phyloP scores from a whole-genome alignment of 2,888 invertebrate genomes.

The Eilema griseolum region DNA sequence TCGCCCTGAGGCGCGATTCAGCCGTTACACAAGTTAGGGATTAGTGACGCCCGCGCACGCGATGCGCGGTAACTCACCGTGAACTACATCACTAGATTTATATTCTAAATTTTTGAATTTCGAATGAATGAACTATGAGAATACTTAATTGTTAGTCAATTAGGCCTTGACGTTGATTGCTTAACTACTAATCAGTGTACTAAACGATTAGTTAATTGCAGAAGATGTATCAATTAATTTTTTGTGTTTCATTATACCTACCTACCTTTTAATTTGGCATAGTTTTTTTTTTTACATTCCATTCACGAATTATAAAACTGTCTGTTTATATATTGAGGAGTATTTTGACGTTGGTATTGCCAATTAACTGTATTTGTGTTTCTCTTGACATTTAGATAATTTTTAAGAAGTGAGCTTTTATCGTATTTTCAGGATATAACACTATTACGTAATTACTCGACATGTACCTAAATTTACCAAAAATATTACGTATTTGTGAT shows the following conservation, averaged over 20 bases:
- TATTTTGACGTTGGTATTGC: background rate
- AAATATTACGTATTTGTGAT: too few species aligned
- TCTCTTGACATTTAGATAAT: background rate
- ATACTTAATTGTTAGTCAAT: constrained; percentile 55
- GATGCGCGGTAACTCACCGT: constrained; percentile 68
- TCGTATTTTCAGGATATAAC: background rate
- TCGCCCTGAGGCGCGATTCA: constrained; percentile 50
- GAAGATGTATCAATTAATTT: constrained; percentile 32
- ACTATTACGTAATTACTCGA: too few species aligned
- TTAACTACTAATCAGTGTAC: constrained; percentile 42
- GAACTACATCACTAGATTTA: constrained; percentile 63
- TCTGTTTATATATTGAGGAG: constrained; percentile 2
- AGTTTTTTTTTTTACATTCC: constrained; percentile 13
- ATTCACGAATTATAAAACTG: background rate
- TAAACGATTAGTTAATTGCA: constrained; percentile 42
- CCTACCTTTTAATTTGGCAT: constrained; percentile 11
- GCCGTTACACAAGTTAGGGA: constrained; percentile 71
- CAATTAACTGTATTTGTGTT: background rate
- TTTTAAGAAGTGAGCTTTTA: background rate
- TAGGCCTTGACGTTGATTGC: constrained; percentile 50
- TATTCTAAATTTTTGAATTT: constrained; percentile 38
- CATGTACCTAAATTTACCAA: too few species aligned
- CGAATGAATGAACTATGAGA: constrained; percentile 48
- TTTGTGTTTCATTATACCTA: constrained; percentile 17
- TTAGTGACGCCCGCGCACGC: constrained; percentile 74